Evolutionary conservation across 1,140 invertebrate species (phyloP), one percentile per base, ranked within the genome.

Genomic region (Calliphora vicina): DNA sequence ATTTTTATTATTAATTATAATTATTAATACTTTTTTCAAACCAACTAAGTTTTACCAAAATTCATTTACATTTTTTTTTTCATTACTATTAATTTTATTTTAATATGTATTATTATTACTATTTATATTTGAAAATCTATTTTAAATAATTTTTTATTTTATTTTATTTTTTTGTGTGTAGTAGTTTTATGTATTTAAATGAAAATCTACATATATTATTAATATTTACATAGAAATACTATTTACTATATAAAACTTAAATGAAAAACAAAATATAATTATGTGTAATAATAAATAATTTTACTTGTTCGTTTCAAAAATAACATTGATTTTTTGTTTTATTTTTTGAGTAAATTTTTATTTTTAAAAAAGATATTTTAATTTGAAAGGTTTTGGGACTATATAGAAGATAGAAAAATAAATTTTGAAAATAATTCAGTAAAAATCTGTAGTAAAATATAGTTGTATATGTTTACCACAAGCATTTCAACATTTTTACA

Each of bases 231-330:
- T 57, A 15, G n/a, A n/a, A n/a, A 67, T 67, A 10, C 23, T 23
- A 67, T 67, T 67, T 67, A 67, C 80, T 80, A 71, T 45, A 29
- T 80, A 72, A n/a, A 27, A 82, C n/a, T 74, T 61, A 71, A 71
- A 29, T 81, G 83, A 83, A 80, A 85, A 83, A 67, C 20, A 82
- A 13, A 78, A 84, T 35, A 29, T 78, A 82, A 67, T 61, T 82
- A 61, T 82, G 23, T 82, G 27, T 82, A 83, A 72, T 81, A 83
- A 83, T 84, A 82, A 81, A 81, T 82, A 78, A 80, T 84, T 84
- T 83, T 82, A 43, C 78, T 78, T 82, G 80, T 84, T 84, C 83
- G 71, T 84, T 82, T 82, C 35, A 78, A 81, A 67, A 67, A 67
- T 8, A 83, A 76, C 12, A 73, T 45, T 72, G 25, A 72, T 57